A percentile compares a stretch with the other conserved stretches of the same genome.
Conservation (phyloP, 2,113 vertebrate species). For the Phaethon lepturus region DNA sequence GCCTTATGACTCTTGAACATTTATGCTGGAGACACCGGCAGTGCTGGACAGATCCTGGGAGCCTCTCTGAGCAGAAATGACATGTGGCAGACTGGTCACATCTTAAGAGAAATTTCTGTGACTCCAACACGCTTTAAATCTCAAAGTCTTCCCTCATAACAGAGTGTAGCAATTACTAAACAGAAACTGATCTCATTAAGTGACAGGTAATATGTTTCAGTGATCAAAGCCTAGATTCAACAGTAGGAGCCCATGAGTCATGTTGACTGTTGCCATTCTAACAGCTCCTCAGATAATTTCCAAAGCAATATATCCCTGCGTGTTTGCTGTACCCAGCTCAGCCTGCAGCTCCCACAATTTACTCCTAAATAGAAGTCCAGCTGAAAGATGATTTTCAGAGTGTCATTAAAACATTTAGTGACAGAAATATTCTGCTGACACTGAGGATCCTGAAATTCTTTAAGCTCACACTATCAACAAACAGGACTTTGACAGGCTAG, state of each 20-base stretch:
- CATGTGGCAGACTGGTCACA: background rate
- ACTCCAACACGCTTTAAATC: background rate
- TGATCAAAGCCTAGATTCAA: background rate
- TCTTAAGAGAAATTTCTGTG: background rate
- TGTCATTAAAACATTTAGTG: background rate
- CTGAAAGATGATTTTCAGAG: background rate
- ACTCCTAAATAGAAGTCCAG: background rate
- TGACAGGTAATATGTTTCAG: background rate
- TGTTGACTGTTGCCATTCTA: background rate
- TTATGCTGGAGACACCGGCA: background rate
- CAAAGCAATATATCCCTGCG: background rate
- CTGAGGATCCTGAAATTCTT: background rate
- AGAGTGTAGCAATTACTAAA: background rate
- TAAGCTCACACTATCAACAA: background rate
- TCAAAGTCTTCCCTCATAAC: background rate
- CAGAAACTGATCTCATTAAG: background rate
- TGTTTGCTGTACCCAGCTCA: background rate
- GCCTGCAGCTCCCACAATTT: background rate
- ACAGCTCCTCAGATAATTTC: background rate
- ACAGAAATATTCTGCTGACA: background rate
- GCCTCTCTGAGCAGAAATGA: background rate
- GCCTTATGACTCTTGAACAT: background rate
- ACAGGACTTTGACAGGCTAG: background rate
- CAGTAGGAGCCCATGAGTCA: background rate
- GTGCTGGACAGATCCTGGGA: background rate